Percentiles rank a stretch among this genome's conserved stretches.
Evolutionary conservation across 2,113 vertebrate species (phyloP).

Genomic region (Nycticorax nycticorax): DNA sequence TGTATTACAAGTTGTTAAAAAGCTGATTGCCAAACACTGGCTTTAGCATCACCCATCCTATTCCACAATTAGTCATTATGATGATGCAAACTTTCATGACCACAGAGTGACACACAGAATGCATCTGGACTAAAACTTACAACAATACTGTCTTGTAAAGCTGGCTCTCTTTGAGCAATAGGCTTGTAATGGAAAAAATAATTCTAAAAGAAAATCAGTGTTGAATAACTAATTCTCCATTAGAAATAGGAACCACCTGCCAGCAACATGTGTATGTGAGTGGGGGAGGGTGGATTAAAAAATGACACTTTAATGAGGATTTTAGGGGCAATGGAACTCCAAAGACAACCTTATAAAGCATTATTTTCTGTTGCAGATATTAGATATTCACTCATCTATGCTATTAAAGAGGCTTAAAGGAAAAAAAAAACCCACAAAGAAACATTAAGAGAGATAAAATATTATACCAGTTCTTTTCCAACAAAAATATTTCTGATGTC

Average conservation of each 20-base stretch:
- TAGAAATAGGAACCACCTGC: neutral
- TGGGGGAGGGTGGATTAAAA: neutral
- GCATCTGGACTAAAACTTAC: neutral
- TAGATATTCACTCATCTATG: neutral
- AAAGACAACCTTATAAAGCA: neutral
- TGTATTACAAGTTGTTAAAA: fast-evolving
- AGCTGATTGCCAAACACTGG: neutral
- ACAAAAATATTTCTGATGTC: neutral
- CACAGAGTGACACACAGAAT: neutral
- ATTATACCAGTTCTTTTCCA: neutral
- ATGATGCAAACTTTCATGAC: neutral
- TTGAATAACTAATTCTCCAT: neutral
- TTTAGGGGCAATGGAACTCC: neutral
- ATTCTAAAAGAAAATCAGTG: neutral
- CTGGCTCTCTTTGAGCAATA: neutral
- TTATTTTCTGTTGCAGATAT: neutral
- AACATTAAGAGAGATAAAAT: neutral
- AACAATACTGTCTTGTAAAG: neutral
- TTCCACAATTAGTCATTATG: fast-evolving
- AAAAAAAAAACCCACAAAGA: neutral
- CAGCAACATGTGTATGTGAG: neutral
- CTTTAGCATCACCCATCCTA: neutral
- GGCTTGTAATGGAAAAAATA: neutral
- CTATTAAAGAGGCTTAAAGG: neutral
- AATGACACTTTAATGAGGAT: neutral